A percentile compares a stretch with the other conserved stretches of the same genome.
Conservation (phyloP, 2,888 invertebrate species). For the Pammene aurita region DNA sequence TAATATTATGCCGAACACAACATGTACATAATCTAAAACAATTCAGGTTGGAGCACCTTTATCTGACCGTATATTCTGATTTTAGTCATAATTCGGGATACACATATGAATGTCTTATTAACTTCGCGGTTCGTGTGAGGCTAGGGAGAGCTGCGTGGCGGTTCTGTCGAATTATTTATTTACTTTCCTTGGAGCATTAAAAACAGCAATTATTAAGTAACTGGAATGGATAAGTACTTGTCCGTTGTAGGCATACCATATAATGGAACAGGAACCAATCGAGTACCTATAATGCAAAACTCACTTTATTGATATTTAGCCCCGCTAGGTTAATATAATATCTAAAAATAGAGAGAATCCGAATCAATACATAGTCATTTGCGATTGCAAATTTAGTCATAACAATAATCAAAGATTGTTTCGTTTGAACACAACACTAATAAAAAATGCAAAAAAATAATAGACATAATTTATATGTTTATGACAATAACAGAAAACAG, state of each 20-base stretch:
- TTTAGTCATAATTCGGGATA: constrained; percentile 41
- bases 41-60: constrained; percentile 19
- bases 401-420: not conserved
- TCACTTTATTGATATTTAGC: too few species aligned
- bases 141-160: constrained; percentile 9
- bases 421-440: not conserved
- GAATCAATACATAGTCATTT: not conserved
- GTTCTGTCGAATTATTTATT: constrained; percentile 35
- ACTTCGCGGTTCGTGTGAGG: constrained; percentile 33
- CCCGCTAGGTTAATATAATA: too few species aligned
- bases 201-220: constrained; percentile 29
- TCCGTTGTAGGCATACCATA: not conserved
- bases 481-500: not conserved
- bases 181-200: constrained; percentile 37
- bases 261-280: not conserved
- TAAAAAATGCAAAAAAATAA: not conserved
- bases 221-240: not conserved
- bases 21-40: constrained; percentile 18
- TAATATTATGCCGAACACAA: constrained; percentile 22
- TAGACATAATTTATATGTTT: not conserved
- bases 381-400: not conserved
- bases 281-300: not conserved
- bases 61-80: constrained; percentile 24
- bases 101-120: constrained; percentile 47
- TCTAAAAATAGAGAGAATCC: not conserved